Conservation (phyloP, 2,113 vertebrate genomes). For the Neotragus pygmaeus region DNA sequence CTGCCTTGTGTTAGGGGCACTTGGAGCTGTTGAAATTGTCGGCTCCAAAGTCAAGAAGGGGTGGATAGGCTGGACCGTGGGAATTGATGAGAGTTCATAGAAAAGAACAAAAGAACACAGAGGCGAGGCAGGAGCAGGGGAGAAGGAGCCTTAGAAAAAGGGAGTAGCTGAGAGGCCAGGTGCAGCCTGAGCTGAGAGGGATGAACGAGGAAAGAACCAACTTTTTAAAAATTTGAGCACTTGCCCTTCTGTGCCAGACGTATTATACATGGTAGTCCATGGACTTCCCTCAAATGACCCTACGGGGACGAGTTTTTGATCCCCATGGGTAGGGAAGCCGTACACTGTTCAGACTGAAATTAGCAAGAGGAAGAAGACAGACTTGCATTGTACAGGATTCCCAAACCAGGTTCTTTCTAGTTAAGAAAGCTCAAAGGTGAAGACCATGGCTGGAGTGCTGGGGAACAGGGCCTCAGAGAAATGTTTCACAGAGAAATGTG, state of each 20-base stretch:
- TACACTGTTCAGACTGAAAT: not conserved
- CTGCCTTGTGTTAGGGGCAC: not conserved
- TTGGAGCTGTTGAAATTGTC: not conserved
- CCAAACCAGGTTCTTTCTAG: not conserved
- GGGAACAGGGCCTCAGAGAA: not conserved
- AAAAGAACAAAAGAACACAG: not conserved
- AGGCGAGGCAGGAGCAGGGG: not conserved
- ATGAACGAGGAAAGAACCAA: not conserved
- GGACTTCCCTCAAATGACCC: not conserved
- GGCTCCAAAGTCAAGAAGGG: not conserved
- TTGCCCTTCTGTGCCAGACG: rapidly evolving
- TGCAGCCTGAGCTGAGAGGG: not conserved
- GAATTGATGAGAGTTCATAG: not conserved
- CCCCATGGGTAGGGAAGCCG: not conserved
- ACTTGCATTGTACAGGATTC: not conserved
- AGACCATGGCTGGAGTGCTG: not conserved
- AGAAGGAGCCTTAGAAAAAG: not conserved
- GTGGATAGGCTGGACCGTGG: not conserved
- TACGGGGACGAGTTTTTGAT: not conserved
- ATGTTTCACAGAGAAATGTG: rapidly evolving
- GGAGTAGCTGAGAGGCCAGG: not conserved
- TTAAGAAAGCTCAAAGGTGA: not conserved
- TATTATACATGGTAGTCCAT: not conserved
- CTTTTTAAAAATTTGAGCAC: not conserved
- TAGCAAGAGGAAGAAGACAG: not conserved